Percentiles rank a stretch among this genome's conserved stretches.
These are phyloP conservation scores for Plagodis dolabraria DNA, from an alignment of 2,888 invertebrate species.

Conservation along the genomic window DNA sequence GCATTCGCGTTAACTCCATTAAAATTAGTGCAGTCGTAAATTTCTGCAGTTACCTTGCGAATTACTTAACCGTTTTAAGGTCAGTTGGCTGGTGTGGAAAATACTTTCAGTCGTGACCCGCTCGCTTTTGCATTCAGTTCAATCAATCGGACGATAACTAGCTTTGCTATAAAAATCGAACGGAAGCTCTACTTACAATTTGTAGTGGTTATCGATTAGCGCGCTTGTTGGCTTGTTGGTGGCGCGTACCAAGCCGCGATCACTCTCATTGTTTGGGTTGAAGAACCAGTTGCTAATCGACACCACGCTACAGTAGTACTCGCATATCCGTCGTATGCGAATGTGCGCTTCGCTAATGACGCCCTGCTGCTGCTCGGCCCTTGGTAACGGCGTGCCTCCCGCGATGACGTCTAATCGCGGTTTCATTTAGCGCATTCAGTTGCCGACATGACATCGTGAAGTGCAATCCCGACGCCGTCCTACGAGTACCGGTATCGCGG, in stretches of 20 bases:
- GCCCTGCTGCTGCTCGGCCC: constrained; percentile 37
- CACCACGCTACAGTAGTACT: constrained; percentile 64
- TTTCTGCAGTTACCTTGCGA: constrained; percentile 19
- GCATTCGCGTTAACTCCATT: constrained; percentile 42
- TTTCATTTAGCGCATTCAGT: constrained; percentile 40
- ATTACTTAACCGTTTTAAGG: constrained; percentile 9
- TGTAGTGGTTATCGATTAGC: constrained; percentile 67
- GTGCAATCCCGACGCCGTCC: constrained; percentile 25
- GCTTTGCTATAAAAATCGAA: constrained; percentile 56
- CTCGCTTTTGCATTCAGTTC: constrained; percentile 44
- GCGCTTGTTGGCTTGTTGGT: constrained; percentile 57
- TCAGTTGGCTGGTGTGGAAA: constrained; percentile 31
- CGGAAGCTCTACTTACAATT: constrained; percentile 50
- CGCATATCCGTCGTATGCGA: constrained; percentile 64
- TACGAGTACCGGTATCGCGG: constrained; percentile 42
- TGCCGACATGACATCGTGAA: constrained; percentile 26
- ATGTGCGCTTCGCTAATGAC: constrained; percentile 63
- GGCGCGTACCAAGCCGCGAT: constrained; percentile 79
- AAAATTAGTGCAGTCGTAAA: constrained; percentile 38
- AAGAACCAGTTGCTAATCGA: constrained; percentile 74
- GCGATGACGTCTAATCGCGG: constrained; percentile 42
- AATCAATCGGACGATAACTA: constrained; percentile 48
- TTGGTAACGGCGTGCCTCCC: constrained; percentile 37
- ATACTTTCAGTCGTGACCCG: constrained; percentile 49
- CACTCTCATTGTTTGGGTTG: constrained; percentile 80